A percentile compares a stretch with the other conserved stretches of the same genome.
phyloP scores from a whole-genome alignment of 2,113 vertebrate species.

The Laticauda colubrina region DNA sequence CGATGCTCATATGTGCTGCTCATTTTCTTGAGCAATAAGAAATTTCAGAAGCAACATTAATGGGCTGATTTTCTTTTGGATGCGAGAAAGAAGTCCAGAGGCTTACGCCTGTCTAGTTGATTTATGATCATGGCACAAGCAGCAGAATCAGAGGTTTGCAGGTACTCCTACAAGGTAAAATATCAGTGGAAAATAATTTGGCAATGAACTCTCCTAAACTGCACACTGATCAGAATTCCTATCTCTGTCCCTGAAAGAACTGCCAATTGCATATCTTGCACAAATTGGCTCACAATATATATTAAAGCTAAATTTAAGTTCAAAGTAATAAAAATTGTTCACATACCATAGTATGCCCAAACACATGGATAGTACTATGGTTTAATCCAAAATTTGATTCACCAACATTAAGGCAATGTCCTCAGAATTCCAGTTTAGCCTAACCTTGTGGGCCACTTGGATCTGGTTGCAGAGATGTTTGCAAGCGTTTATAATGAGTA shows the following conservation, averaged over 20 bases:
- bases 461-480: neutral
- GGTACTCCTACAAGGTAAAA: neutral
- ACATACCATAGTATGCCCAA: neutral
- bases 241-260: neutral
- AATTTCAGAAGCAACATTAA: neutral
- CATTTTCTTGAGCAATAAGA: neutral
- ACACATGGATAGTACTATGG: neutral
- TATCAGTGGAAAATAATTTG: neutral
- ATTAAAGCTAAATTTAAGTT: neutral
- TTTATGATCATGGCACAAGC: neutral
- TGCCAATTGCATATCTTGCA: neutral
- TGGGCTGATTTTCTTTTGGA: neutral
- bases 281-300: neutral
- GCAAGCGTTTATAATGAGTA: neutral
- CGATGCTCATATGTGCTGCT: neutral
- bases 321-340: neutral
- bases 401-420: neutral
- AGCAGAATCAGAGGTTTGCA: neutral
- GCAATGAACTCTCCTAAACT: neutral
- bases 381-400: neutral
- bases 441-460: neutral
- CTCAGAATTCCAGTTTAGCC: neutral
- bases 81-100: neutral
- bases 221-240: neutral
- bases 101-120: neutral